Percentiles rank a stretch among this genome's conserved stretches.
These are phyloP conservation scores for Battus philenor DNA, from an alignment of 1,140 invertebrate genomes.

Conservation along the genomic window DNA sequence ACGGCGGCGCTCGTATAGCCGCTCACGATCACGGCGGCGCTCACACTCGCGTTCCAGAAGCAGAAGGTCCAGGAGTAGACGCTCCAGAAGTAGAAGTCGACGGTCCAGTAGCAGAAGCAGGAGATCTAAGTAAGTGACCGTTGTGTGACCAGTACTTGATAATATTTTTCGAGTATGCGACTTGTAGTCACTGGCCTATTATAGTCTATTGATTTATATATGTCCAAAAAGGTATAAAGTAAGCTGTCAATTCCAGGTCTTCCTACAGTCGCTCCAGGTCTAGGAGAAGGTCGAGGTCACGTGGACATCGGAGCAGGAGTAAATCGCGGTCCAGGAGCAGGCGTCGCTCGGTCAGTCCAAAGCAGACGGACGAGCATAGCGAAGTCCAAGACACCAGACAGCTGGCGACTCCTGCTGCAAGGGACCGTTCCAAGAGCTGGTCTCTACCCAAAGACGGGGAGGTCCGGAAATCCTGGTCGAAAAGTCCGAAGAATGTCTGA, in stretches of 20 bases:
- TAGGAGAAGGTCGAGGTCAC: conserved; percentile 22
- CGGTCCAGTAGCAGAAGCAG: conserved; percentile 24
- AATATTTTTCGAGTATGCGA: too few species aligned
- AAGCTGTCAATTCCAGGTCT: conserved; percentile 24
- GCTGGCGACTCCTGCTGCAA: conserved; percentile 3
- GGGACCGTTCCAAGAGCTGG: conserved; percentile 43
- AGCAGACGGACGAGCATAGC: not conserved
- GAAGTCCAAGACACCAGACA: not conserved
- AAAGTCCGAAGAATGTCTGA: conserved; percentile 40
- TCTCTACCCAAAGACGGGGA: conserved; percentile 39
- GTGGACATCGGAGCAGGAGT: conserved; percentile 22
- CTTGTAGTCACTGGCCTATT: too few species aligned
- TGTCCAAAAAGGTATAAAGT: not conserved
- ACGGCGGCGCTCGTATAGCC: conserved; percentile 47
- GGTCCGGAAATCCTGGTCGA: conserved; percentile 44
- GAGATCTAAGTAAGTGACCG: conserved; percentile 32
- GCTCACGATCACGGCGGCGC: conserved; percentile 35
- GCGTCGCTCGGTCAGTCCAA: conserved; percentile 20
- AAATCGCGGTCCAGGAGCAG: conserved; percentile 22
- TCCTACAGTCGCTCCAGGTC: conserved; percentile 29
- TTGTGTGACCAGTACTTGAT: too few species aligned
- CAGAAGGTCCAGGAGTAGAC: conserved; percentile 27
- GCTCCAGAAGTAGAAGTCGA: conserved; percentile 28
- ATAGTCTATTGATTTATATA: not conserved
- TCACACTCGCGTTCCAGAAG: conserved; percentile 28